A percentile compares a stretch with the other conserved stretches of the same genome.
These are phyloP conservation scores for Diacarnus erythraeanus DNA, from an alignment of 37 sponge, comb jelly and placozoan species.

Conservation along the genomic window DNA sequence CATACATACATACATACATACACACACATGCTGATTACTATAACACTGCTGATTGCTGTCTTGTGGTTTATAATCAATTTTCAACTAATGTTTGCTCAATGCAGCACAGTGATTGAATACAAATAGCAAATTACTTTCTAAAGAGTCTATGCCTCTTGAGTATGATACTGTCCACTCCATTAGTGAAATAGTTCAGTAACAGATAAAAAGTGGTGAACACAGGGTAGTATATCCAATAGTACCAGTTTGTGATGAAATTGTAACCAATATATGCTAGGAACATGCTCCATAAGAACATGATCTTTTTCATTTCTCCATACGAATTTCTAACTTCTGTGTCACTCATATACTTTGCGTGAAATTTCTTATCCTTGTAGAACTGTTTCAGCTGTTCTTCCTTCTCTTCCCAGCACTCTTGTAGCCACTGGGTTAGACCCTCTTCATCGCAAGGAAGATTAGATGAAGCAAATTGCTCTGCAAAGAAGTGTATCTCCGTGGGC, in stretches of 20 bases:
- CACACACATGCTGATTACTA: neutral
- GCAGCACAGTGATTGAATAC: too few species aligned
- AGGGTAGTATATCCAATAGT: conserved; percentile 24
- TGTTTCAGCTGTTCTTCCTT: conserved; percentile 69
- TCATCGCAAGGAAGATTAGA: conserved; percentile 40
- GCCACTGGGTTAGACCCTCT: conserved; percentile 62
- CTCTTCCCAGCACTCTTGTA: conserved; percentile 55
- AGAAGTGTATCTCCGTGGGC: conserved; percentile 78
- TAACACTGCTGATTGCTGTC: neutral
- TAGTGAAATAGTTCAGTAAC: neutral
- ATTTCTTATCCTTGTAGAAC: conserved; percentile 63
- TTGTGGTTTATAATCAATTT: neutral
- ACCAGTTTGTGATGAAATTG: neutral
- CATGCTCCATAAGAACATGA: conserved; percentile 22
- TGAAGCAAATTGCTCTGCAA: conserved; percentile 15
- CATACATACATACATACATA: neutral
- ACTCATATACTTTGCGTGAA: conserved; percentile 23
- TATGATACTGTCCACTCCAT: conserved; percentile 22
- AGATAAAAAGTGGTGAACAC: conserved; percentile 4
- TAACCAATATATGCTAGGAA: conserved; percentile 21
- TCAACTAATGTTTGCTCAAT: neutral
- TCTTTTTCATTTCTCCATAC: neutral
- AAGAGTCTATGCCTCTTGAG: conserved; percentile 11
- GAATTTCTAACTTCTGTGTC: neutral
- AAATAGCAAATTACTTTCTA: neutral